Conservation (phyloP, 2,113 vertebrate genomes). For the Collichthys lucidus region DNA sequence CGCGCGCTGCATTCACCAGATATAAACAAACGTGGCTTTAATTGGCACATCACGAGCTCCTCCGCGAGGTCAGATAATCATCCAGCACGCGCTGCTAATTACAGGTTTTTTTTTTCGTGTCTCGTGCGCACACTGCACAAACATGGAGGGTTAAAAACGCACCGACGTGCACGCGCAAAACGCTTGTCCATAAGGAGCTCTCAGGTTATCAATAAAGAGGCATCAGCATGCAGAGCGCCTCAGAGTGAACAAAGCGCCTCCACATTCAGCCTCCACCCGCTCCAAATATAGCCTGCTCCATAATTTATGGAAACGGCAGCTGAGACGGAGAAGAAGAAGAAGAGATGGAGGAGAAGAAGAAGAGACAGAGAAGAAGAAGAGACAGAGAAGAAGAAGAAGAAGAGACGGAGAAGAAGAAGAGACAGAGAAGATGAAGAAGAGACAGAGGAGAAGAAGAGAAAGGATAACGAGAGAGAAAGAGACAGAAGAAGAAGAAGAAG, state of each 20-base stretch:
- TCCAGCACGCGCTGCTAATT: not conserved
- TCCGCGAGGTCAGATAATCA: not conserved
- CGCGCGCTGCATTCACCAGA: constrained; percentile 8
- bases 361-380: too few relatives aligned
- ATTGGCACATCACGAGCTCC: constrained; percentile 9
- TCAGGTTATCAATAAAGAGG: constrained; percentile 12
- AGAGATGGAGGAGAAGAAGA: constrained; percentile 1
- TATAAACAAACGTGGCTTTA: constrained; percentile 8
- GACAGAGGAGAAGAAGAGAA: too few relatives aligned
- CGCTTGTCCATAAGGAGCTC: not conserved
- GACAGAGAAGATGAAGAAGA: too few relatives aligned
- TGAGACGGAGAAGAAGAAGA: constrained; percentile 18
- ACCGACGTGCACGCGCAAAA: not conserved
- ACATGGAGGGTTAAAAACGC: not conserved
- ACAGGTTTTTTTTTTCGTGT: not conserved
- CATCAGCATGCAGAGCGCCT: constrained; percentile 27
- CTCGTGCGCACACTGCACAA: not conserved
- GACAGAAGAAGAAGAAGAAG: too few relatives aligned
- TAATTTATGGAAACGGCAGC: constrained; percentile 79
- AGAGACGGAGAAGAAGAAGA: not conserved
- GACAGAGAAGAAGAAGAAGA: not conserved
- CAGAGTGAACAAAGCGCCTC: constrained; percentile 60
- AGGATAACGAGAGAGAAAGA: too few relatives aligned
- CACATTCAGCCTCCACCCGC: constrained; percentile 6
- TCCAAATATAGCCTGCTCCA: constrained; percentile 83